Conservation (phyloP, 2,113 vertebrate species). For the Marmota flaviventris region DNA sequence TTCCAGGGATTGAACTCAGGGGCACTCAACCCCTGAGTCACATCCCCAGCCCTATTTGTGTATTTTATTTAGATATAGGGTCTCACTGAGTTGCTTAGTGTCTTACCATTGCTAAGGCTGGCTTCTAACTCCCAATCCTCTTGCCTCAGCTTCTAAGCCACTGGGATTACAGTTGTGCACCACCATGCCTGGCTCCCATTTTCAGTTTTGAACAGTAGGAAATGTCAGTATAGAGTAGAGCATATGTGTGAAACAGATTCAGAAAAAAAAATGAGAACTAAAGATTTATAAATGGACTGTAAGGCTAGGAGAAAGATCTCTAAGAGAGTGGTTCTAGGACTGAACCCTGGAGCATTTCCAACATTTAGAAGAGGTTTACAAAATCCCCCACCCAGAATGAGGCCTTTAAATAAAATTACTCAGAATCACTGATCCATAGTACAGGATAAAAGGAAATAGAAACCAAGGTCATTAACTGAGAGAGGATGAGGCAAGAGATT, state of each 20-base stretch:
- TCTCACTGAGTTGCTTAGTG: too few species aligned
- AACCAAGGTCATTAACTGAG: constrained; percentile 2
- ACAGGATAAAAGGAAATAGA: neutral
- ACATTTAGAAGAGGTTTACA: neutral
- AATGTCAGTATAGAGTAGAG: neutral
- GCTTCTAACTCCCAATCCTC: too few species aligned
- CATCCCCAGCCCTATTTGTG: too few species aligned
- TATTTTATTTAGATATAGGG: too few species aligned
- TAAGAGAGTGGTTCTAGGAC: neutral
- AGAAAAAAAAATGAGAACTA: neutral
- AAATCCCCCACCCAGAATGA: neutral
- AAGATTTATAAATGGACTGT: neutral
- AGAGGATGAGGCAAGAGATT: neutral
- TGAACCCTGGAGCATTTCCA: neutral
- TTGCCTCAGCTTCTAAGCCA: too few species aligned
- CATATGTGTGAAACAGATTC: neutral
- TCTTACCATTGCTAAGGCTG: too few species aligned
- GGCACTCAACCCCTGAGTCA: too few species aligned
- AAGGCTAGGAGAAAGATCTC: neutral
- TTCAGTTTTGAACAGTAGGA: constrained; percentile 44
- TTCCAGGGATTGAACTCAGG: too few species aligned
- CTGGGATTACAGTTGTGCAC: too few species aligned
- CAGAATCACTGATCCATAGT: neutral
- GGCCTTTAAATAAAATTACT: constrained; percentile 7
- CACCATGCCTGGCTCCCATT: neutral